Evolutionary conservation across 2,797 vertebrate species (phyloP), one percentile per base, ranked within the genome.

Genomic region (Dermochelys coriacea): DNA sequence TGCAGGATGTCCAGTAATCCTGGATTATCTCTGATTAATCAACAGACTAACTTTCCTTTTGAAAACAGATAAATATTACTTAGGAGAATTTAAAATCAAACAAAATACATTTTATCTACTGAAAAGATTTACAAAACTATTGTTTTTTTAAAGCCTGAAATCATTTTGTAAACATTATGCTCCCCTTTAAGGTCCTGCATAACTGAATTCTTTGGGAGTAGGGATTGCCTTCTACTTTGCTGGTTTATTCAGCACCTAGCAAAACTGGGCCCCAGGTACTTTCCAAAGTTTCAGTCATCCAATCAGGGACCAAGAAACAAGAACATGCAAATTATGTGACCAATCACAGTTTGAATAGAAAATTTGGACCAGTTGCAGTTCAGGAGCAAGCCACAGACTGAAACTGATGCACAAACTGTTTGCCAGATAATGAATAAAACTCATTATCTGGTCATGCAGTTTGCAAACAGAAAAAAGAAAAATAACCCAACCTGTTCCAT

Each of bases 21-120:
- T 88, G 92, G 89, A 92, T 96, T 88, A 91, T 89, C 90, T 85
- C 45, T 54, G 80, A 96, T 96, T 96, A 91, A 95, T 94, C 51
- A 92, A 82, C 47, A 91, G 89, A 86, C 31, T 27, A 80, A 31
- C 54, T 88, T 95, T 95, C 19, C 55, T 94, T 95, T 94, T 84
- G 15, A 93, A 94, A 85, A 83, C 12, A 61, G 84, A 82, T 55
- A 52, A 77, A 57, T 54, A 59, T 29, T 51, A 55, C 25, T 82
- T 54, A 64, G 64, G 59, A 0, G 0, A 90, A 87, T 49, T 85
- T 29, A 79, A 61, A 37, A n/a, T 64, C 54, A 34, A 74, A 37
- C 4, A 74, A 50, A 82, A 75, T 50, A 14, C 37, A 34, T 94
- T 15, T 25, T 34, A 29, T 77, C 82, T 54, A 47, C 8, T 59